Base-by-base conservation (phyloP, 1,140 invertebrate genomes). In the Cherax destructor region DNA sequence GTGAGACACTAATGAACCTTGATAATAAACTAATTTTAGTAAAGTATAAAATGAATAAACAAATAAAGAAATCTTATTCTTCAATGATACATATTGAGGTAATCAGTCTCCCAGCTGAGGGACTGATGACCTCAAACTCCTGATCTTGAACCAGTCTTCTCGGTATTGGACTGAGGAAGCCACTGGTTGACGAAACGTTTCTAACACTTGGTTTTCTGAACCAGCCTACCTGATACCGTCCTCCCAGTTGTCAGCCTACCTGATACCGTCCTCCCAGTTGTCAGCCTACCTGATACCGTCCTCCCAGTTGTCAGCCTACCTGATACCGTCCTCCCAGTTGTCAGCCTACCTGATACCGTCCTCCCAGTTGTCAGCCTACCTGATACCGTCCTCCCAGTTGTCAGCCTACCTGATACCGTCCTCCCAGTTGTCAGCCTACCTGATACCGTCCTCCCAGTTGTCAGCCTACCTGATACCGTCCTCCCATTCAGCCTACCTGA, bases 191-290 rank as follows among this genome's bases (percentile, higher is more conserved):
- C 30, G 30, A 41, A 41, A 41, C 30, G 30, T 41, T 41, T 41
- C 30, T 2, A 41, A 41, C 30, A 41, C 30, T 41, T 41, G 30
- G 30, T 41, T 41, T 41, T 41, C 30, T 41, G 30, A 41, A 41
- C 30, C n/a, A n/a, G 80, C 86, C 21, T 16, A 88, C 87, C 87
- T 80, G 11, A 84, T 52, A 5, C 88, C 88, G 24, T 90, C 16
- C 52, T 90, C 88, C 80, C 88, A 84, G 74, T 90, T 61, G 13
- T 84, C 72, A n/a, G 80, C 86, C 21, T 16, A 88, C 87, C 87
- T 80, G 11, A 84, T 52, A 5, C 88, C 88, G 24, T 90, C 16
- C 52, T 90, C 88, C 80, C 88, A 84, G 74, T 90, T 61, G 13
- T 84, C 72, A n/a, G 80, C 86, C 21, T 16, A 88, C 87, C 87